Base-by-base conservation (phyloP, 2,888 invertebrate species). In the Chymomyza fuscimana region DNA sequence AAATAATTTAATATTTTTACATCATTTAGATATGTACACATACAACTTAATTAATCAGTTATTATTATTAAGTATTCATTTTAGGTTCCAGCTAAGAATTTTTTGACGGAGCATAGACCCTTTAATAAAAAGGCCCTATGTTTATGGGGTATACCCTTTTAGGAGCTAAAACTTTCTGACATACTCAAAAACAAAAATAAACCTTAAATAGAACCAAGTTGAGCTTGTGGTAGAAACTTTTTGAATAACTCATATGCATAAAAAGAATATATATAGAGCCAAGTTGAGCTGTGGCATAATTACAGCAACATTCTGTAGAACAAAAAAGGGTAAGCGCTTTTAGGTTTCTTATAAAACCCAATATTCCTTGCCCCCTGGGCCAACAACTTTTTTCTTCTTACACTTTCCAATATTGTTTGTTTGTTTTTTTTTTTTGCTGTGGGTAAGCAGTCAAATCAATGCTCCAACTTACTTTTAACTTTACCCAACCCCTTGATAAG, bases 401-500 rank as follows among this genome's bases (percentile, higher is more conserved):
- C 40, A 46, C 40, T 46, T 46, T 46, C 4, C 40, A 46, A 46
- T 46, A 46, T 46, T 12, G 40, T 46, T 46, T 46, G 40, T 12
- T 15, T 32, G 32, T 5, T 32, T 32, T 7, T 32, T 9, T 12
- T 46, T 46, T 46, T 12, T 12, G 4, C 40, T 46, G 2, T 10
- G 40, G 12, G 58, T 58, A 25, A 25, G 58, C n/a, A 10, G 9
- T 6, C n/a, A 52, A 25, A 40, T 58, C 54, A 69, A 56, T 50
- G 32, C 15, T 40, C 60, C 52, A 58, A 62, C 65, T 71, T 40
- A 46, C 51, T 58, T 61, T 70, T 66, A 66, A 69, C 77, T 77
- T 74, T 77, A 77, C 79, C 77, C 78, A 77, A 66, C 36, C 52
- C 56, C 29, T 56, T 36, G 65, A 15, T 15, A 19, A 40, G 46